Conservation (phyloP, 2,113 vertebrate genomes). For the Pomatostomus ruficeps region DNA sequence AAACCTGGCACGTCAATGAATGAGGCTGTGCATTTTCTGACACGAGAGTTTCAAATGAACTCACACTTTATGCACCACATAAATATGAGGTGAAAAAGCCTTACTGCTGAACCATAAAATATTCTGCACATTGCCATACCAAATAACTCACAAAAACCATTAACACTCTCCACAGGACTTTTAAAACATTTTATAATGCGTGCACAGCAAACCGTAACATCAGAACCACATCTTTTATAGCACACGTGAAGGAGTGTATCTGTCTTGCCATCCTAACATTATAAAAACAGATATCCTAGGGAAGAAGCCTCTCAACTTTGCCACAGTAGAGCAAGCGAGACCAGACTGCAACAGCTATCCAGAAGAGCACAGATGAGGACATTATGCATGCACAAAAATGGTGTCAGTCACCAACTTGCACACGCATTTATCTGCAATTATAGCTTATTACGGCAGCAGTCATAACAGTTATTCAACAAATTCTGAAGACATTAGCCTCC, state of each 20-base stretch:
- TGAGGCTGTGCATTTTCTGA: neutral
- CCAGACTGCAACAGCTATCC: neutral
- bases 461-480: conserved; percentile 41
- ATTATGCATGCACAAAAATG: neutral
- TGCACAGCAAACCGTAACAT: neutral
- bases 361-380: neutral
- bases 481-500: conserved; percentile 22
- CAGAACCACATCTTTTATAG: neutral
- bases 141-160: neutral
- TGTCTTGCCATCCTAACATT: neutral
- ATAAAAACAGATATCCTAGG: neutral
- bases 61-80: neutral
- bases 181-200: neutral
- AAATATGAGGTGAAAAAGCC: neutral
- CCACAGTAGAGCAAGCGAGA: neutral
- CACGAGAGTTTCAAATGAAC: neutral
- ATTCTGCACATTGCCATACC: neutral
- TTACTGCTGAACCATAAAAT: neutral
- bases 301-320: neutral
- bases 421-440: conserved; percentile 32
- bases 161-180: neutral
- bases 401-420: neutral
- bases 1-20: neutral
- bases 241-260: neutral
- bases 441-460: neutral